Evolutionary conservation across 1,140 invertebrate species (phyloP), one percentile per base, ranked within the genome.

Genomic region (Onthophagus taurus): DNA sequence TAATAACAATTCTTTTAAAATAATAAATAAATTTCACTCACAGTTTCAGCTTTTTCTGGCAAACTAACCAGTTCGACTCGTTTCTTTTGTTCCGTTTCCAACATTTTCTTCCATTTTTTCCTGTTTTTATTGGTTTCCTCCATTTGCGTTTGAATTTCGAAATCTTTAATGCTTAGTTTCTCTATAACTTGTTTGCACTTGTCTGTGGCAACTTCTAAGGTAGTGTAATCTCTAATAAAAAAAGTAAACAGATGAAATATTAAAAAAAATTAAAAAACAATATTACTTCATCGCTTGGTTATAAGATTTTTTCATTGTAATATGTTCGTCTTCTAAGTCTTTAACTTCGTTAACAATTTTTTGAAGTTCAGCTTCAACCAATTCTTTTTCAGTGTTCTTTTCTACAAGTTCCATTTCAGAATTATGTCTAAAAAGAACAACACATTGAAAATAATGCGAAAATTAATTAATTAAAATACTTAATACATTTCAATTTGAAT

Each of bases 401-500:
- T 43, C 36, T 47, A 52, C 48, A 5, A 48, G 18, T 48, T 61
- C 52, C 16, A 33, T 30, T 47, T 55, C 47, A 14, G 57, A 36
- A 33, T 52, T 45, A 48, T 38, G 50, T 17, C 59, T 63, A 44
- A 31, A 56, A 51, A 6, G 17, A 11, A 23, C n/a, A 34, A 34
- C 19, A 41, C 23, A 38, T 35, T 17, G n/a, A 36, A 31, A 45
- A 18, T 17, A 44, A 33, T 23, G 1, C 42, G 16, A 46, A 21
- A 41, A 31, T 37, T 34, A 37, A 26, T 12, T 42, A 14, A 2
- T 31, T 9, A 13, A 36, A 20, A 14, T 46, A 29, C 11, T 31
- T 68, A 68, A 67, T 65, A 82, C 72, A 80, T 75, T 55, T 77
- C 71, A 53, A 76, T 76, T 61, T 90, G 86, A 47, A 74, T 75